Conservation (phyloP, 2,888 invertebrate species). For the Drosophila algonquin region DNA sequence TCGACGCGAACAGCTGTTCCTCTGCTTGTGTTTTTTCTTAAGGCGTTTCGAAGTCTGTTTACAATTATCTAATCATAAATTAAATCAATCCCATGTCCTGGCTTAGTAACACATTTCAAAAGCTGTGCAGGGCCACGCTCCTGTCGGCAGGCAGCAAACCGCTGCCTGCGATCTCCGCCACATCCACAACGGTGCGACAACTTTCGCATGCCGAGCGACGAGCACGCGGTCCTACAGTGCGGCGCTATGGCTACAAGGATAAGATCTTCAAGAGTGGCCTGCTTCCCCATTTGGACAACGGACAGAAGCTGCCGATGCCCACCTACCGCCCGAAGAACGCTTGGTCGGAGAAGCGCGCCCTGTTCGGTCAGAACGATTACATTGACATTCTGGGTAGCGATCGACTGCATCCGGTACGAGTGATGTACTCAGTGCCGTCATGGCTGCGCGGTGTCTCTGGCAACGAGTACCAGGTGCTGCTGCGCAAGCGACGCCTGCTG, state of each 20-base stretch:
- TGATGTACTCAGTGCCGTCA: slow-evolving; percentile 92
- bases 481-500: slow-evolving; percentile 90
- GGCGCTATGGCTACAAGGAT: slow-evolving; percentile 88
- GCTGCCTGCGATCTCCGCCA: slow-evolving; percentile 3
- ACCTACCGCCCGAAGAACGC: slow-evolving; percentile 89
- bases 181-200: slow-evolving; percentile 86
- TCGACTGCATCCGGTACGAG: slow-evolving; percentile 91
- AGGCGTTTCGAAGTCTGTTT: slow-evolving; percentile 44
- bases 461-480: slow-evolving; percentile 90
- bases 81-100: slow-evolving; percentile 62
- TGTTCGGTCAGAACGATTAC: slow-evolving; percentile 98
- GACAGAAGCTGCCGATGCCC: slow-evolving; percentile 87
- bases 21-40: background rate
- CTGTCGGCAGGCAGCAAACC: slow-evolving; percentile 22
- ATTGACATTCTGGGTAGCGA: slow-evolving; percentile 97
- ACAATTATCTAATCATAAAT: slow-evolving; percentile 70
- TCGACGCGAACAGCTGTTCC: slow-evolving; percentile 28
- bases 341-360: slow-evolving; percentile 91
- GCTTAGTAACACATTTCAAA: slow-evolving; percentile 59
- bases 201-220: slow-evolving; percentile 84
- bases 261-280: slow-evolving; percentile 87
- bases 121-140: slow-evolving; percentile 38
- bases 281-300: slow-evolving; percentile 87
- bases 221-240: slow-evolving; percentile 86
- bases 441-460: slow-evolving; percentile 96